Percentiles rank a stretch among this genome's conserved stretches.
Evolutionary conservation across 1,140 invertebrate species (phyloP).

Genomic region (Episyrphus balteatus): DNA sequence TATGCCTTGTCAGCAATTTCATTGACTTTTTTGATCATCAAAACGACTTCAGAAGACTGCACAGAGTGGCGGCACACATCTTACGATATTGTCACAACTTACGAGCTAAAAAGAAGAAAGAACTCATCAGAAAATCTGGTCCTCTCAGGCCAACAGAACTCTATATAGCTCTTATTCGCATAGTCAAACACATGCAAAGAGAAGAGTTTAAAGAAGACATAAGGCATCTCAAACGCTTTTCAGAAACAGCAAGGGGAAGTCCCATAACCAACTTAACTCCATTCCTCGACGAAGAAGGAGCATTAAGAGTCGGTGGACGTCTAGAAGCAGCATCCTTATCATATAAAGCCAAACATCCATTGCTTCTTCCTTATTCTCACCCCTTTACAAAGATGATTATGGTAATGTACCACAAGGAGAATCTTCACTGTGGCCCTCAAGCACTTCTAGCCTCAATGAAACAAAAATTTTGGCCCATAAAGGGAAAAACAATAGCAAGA

Average conservation of each 20-base stretch:
- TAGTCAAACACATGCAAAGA: neutral
- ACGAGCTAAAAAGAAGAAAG: neutral
- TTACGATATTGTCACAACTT: neutral
- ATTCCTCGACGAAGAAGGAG: slow-evolving; percentile 28
- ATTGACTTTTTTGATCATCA: neutral
- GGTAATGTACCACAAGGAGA: slow-evolving; percentile 9
- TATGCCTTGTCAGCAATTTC: neutral
- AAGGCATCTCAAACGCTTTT: neutral
- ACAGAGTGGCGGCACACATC: neutral
- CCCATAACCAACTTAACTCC: slow-evolving; percentile 16
- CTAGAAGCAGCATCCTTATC: slow-evolving; percentile 19
- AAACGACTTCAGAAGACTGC: slow-evolving; percentile 1
- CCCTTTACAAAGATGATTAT: neutral
- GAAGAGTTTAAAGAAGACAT: neutral
- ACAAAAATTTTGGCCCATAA: slow-evolving; percentile 12
- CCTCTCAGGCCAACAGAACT: neutral
- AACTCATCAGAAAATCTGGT: neutral
- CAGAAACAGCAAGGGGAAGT: neutral
- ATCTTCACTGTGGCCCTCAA: slow-evolving; percentile 24
- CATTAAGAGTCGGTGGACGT: slow-evolving; percentile 37
- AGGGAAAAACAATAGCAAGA: slow-evolving; percentile 10
- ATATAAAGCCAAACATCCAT: slow-evolving; percentile 33
- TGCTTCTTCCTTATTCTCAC: too few species aligned
- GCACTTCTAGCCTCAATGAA: slow-evolving; percentile 9
- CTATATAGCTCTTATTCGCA: neutral